Conservation (phyloP, 1,140 invertebrate genomes). For the Drosophila simulans region DNA sequence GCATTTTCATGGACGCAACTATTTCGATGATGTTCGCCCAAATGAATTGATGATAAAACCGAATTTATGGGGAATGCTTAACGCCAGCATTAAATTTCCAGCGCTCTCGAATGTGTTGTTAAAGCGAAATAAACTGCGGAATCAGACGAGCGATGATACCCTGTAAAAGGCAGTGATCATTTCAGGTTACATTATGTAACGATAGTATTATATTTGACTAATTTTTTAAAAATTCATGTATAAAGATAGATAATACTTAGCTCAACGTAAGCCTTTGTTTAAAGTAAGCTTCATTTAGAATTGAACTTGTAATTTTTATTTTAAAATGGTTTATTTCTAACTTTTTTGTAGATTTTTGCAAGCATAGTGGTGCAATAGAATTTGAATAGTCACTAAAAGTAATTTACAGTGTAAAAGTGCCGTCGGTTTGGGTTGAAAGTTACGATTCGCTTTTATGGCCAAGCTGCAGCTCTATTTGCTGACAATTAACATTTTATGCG, state of each 20-base stretch:
- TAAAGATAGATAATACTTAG: too few relatives aligned
- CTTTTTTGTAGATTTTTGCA: too few relatives aligned
- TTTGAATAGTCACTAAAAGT: too few relatives aligned
- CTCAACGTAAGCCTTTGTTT: too few relatives aligned
- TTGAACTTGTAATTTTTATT: too few relatives aligned
- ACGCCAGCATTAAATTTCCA: slow-evolving; percentile 26
- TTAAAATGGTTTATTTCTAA: too few relatives aligned
- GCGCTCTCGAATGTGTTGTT: slow-evolving; percentile 24
- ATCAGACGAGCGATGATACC: slow-evolving; percentile 23
- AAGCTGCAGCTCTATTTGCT: slow-evolving; percentile 47
- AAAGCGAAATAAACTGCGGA: slow-evolving; percentile 23
- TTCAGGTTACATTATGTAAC: not conserved
- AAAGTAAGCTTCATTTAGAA: too few relatives aligned
- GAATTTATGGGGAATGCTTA: slow-evolving; percentile 31
- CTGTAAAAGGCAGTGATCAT: not conserved
- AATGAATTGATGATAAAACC: slow-evolving; percentile 30
- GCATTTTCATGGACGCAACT: slow-evolving; percentile 8
- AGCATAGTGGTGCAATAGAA: too few relatives aligned
- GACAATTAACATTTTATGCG: slow-evolving; percentile 63
- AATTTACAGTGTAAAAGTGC: not conserved
- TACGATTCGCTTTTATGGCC: slow-evolving; percentile 32
- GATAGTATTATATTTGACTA: not conserved
- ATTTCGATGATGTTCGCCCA: slow-evolving; percentile 7
- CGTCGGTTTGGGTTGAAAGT: not conserved
- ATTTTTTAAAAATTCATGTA: too few relatives aligned